Conservation (phyloP, 2,113 vertebrate species). For the Cavia aperea region DNA sequence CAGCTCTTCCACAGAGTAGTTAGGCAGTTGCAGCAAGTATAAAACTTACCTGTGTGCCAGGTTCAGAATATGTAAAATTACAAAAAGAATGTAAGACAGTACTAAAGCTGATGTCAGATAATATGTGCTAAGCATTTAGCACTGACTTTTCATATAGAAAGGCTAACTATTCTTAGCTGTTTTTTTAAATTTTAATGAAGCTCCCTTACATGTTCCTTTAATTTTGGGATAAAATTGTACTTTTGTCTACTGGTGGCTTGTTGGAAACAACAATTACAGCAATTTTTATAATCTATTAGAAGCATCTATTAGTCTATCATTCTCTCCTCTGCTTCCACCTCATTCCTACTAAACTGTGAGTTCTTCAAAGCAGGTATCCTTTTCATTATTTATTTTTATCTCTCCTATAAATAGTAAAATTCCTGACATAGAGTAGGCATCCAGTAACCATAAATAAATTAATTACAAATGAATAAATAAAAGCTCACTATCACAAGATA, state of each 20-base stretch:
- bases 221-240: neutral
- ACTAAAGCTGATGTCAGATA: neutral
- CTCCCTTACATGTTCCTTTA: neutral
- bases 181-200: neutral
- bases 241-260: neutral
- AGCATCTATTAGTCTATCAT: neutral
- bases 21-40: neutral
- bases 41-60: neutral
- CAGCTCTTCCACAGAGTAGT: neutral
- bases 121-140: neutral
- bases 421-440: neutral
- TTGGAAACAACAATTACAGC: neutral
- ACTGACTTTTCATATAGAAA: neutral
- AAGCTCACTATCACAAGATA: neutral
- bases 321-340: neutral
- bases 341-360: neutral
- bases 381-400: neutral
- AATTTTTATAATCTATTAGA: neutral
- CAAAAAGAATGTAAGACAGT: neutral
- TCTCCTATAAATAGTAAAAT: neutral
- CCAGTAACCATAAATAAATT: neutral
- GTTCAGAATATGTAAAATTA: neutral
- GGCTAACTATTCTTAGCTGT: neutral
- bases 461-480: neutral
- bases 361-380: neutral